Evolutionary conservation across 2,797 vertebrate genomes (phyloP), one percentile per base, ranked within the genome.

Genomic region (Acanthornis magna): DNA sequence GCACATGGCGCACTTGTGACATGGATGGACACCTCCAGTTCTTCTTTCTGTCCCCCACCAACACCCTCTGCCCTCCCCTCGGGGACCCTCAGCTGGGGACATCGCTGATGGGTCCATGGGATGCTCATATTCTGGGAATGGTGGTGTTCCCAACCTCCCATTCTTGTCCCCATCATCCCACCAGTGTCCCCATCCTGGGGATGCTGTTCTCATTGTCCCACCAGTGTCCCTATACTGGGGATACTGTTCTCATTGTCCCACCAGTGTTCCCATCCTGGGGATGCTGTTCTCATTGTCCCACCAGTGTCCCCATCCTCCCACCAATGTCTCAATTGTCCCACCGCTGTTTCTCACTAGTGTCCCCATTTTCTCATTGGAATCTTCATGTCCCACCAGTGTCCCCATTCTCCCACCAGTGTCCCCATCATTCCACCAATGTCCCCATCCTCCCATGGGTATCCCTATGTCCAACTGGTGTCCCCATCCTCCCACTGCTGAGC

Each of bases 1-100:
- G 42, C 68, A 62, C 9, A 0, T 0, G 16, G 26, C 2, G 21
- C 15, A 5, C 51, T 78, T 40, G 0, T 66, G 60, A 22, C 60
- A 17, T 2, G 36, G 54, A 22, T 36, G 43, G 22, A 50, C 0
- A 1, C 36, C 47, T 16, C 25, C 60, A 32, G 9, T 16, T 78
- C 57, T 45, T 4, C 7, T 45, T 55, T 20, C 22, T 29, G 61
- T 70, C 32, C 63, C 13, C 11, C 5, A 7, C 17, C 40, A 17
- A 47, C 22, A 17, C 18, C n/a, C 13, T 12, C 11, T 12, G 21
- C 11, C 57, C 36, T 72, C 34, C 1, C 66, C 32, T 5, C 0
- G 6, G 42, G 38, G 47, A 25, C 68, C 22, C 16, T 53, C 20
- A 3, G 6, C 19, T 19, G 32, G 34, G 53, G 86, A 42, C 9